Evolutionary conservation across 2,888 invertebrate species (phyloP).

Genomic region (Tipula helvola): DNA sequence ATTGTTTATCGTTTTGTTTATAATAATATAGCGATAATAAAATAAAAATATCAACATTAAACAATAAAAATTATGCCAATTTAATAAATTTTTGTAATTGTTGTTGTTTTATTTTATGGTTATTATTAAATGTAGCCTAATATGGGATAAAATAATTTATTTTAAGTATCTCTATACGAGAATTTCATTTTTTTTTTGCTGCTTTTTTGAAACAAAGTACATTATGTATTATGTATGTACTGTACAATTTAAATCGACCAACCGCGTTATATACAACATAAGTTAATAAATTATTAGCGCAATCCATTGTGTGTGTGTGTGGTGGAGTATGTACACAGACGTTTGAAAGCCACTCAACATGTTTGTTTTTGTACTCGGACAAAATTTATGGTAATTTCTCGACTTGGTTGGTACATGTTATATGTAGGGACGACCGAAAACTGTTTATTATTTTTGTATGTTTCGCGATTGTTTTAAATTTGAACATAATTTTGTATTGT

Average conservation of each 20-base stretch:
- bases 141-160: not conserved
- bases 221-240: not conserved
- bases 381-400: not conserved
- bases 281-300: not conserved
- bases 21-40: not conserved
- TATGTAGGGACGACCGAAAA: not conserved
- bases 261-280: not conserved
- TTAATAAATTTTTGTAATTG: not conserved
- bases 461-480: not conserved
- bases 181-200: not conserved
- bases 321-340: not conserved
- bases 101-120: not conserved
- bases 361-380: not conserved
- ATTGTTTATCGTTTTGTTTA: not conserved
- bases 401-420: not conserved
- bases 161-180: not conserved
- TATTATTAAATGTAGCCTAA: not conserved
- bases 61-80: not conserved
- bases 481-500: not conserved
- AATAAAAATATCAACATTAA: not conserved
- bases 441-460: not conserved
- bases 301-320: not conserved
- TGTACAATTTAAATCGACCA: not conserved
- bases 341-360: not conserved
- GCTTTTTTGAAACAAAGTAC: not conserved